phyloP scores from a whole-genome alignment of 1,140 invertebrate species.

The Thereuonema tuberculata region DNA sequence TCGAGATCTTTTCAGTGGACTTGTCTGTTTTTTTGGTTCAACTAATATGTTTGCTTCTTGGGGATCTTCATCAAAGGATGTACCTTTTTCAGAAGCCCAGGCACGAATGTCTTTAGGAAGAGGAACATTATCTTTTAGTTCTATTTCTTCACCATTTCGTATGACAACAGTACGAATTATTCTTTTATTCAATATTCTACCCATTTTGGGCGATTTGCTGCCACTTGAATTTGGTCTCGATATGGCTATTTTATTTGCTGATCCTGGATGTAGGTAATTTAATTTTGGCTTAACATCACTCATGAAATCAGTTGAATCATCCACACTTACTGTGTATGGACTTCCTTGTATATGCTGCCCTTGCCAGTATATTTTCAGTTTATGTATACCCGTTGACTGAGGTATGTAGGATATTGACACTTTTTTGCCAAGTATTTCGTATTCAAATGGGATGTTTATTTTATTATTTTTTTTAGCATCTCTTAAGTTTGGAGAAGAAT shows the following conservation, averaged over 20 bases:
- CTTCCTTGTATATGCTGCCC: conserved; percentile 7
- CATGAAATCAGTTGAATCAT: neutral
- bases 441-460: conserved; percentile 9
- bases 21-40: neutral
- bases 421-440: conserved; percentile 5
- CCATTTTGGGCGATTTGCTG: neutral
- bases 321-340: conserved; percentile 1
- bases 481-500: neutral
- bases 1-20: neutral
- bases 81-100: neutral
- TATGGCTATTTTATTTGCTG: too few relatives aligned
- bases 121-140: neutral
- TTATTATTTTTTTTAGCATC: neutral
- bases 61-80: neutral
- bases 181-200: neutral
- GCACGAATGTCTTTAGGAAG: neutral
- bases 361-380: neutral
- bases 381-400: neutral
- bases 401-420: conserved; percentile 2
- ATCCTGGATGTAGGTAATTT: neutral
- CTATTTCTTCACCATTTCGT: neutral
- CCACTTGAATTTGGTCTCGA: too few relatives aligned
- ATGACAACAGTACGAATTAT: neutral
- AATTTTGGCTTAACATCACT: neutral
- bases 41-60: neutral